phyloP scores from a whole-genome alignment of 2,888 invertebrate genomes.

The Girardia tigrina region DNA sequence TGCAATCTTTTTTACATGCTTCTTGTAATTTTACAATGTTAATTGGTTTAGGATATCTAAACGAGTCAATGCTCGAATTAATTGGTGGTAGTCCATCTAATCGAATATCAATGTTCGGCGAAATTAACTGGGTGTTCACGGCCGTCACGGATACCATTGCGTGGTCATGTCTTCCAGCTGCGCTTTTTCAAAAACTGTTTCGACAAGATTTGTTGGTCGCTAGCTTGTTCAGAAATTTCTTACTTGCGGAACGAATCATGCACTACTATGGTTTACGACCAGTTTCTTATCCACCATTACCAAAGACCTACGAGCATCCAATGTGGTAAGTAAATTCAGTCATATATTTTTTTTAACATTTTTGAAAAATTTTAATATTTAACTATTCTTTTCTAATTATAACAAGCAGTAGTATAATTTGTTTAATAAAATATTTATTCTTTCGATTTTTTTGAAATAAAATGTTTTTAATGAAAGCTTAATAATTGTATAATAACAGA shows the following conservation, averaged over 20 bases:
- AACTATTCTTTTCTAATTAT: too few species aligned
- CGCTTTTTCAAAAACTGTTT: conserved; percentile 86
- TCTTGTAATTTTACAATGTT: conserved; percentile 26
- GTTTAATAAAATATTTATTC: too few species aligned
- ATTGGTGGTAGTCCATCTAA: conserved; percentile 88
- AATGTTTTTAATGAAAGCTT: too few species aligned
- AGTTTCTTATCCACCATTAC: conserved; percentile 76
- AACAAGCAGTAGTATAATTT: too few species aligned
- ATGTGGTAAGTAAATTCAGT: conserved; percentile 55
- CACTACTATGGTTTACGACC: conserved; percentile 90
- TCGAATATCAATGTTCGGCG: conserved; percentile 87
- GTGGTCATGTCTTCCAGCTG: conserved; percentile 56
- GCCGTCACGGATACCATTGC: conserved; percentile 99
- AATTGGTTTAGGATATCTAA: conserved; percentile 27
- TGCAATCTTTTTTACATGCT: too few species aligned
- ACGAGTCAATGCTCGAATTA: conserved; percentile 51
- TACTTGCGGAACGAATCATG: conserved; percentile 86
- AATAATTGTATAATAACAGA: too few species aligned
- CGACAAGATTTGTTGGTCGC: conserved; percentile 95
- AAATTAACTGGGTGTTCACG: conserved; percentile 98
- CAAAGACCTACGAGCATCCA: conserved; percentile 65
- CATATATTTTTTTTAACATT: too few species aligned
- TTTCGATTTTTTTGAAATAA: too few species aligned
- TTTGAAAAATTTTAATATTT: too few species aligned
- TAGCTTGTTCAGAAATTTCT: conserved; percentile 84